Evolutionary conservation across 2,113 vertebrate genomes (phyloP), one percentile per base, ranked within the genome.

Genomic region (Rhipidura dahli): DNA sequence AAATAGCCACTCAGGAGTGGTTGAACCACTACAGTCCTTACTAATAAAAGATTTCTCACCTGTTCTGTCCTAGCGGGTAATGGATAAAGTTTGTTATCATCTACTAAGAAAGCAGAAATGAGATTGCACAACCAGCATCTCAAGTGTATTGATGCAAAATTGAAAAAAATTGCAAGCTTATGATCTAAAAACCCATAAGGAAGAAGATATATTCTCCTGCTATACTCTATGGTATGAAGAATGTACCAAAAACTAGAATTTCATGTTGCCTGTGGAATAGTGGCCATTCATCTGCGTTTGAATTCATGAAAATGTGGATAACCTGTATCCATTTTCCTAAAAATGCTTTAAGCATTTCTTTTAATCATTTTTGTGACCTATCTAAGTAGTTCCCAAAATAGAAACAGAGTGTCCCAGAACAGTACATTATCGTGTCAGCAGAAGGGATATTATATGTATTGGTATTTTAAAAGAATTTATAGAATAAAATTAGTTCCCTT

Each of bases 351-450:
- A 87, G 23, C 44, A 89, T 82, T 91, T 75, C 7, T 81, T 90
- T 70, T 93, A 90, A 89, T 94, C 0, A 75, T 66, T 81, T 81
- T 88, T 73, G 60, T 95, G 93, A 73, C 86, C 95, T 94, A 75
- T 93, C 94, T 93, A 92, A 61, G 18, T 17, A 70, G 71, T 87
- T 94, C 75, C 72, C 1, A 28, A 91, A 95, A 91, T 94, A 93
- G 92, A 94, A 81, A 16, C 10, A 35, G 26, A 42, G 19, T 51
- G 87, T 89, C 95, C 87, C 90, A 94, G 91, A 94, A 88, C 72
- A 83, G 59, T 63, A 44, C 37, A 22, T 89, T 71, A 44, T 59
- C 37, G 4, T 90, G 69, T 64, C 6, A 21, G 54, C 54, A 90
- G 69, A 87, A 89, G 73, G 27, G 26, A 10, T 87, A 51, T 81